These are phyloP conservation scores for Tigriopus japonicus DNA, from an alignment of 1,140 invertebrate genomes.

Conservation along the genomic window DNA sequence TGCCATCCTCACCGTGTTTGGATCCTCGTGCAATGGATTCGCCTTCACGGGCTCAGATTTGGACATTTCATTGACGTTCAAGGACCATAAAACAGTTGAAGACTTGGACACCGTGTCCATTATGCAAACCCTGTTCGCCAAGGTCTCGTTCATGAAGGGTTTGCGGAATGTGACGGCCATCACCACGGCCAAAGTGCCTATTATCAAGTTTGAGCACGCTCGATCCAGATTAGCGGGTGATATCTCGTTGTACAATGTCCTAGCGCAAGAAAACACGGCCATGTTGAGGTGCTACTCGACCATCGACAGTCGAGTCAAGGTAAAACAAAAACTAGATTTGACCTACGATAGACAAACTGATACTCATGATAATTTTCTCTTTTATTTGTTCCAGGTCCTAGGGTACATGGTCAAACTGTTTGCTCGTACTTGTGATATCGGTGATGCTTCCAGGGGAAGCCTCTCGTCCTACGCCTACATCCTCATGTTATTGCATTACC, in stretches of 20 bases:
- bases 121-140: constrained; percentile 28
- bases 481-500: constrained; percentile 38
- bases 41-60: constrained; percentile 37
- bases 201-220: constrained; percentile 36
- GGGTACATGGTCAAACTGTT: constrained; percentile 12
- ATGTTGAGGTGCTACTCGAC: constrained; percentile 32
- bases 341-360: too few species aligned
- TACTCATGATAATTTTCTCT: background rate
- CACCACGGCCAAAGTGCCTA: constrained; percentile 42
- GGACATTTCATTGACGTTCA: constrained; percentile 39
- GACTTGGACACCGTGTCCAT: constrained; percentile 18
- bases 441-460: constrained; percentile 40
- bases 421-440: constrained; percentile 35
- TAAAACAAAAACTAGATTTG: too few species aligned
- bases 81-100: constrained; percentile 22
- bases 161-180: constrained; percentile 33
- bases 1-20: constrained; percentile 34
- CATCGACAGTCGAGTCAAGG: constrained; percentile 34
- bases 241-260: constrained; percentile 39
- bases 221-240: constrained; percentile 34
- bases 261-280: constrained; percentile 37
- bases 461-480: constrained; percentile 43
- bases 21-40: constrained; percentile 43
- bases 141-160: constrained; percentile 25
- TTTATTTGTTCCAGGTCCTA: background rate